Conservation (phyloP, 2,797 vertebrate genomes). For the Philypnodon macrostomus region DNA sequence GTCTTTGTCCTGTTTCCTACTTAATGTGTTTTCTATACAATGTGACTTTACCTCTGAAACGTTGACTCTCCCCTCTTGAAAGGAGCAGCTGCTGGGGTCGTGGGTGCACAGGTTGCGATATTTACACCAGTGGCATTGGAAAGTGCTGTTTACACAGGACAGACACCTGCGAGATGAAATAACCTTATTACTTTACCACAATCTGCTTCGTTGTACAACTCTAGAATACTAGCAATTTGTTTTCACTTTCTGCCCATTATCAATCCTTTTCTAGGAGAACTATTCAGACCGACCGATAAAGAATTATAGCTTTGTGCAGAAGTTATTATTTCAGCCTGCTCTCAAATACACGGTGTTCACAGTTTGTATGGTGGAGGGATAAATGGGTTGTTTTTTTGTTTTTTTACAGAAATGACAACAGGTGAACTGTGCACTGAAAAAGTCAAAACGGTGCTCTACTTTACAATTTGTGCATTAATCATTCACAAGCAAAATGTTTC, state of each 20-base stretch:
- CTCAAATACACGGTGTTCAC: slow-evolving; percentile 11
- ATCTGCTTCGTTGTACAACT: neutral
- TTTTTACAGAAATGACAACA: slow-evolving; percentile 19
- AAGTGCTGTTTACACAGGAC: slow-evolving; percentile 92
- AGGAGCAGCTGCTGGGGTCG: slow-evolving; percentile 92
- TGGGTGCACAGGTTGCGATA: slow-evolving; percentile 95
- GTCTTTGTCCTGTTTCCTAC: neutral
- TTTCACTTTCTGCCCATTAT: slow-evolving; percentile 7
- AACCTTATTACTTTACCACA: slow-evolving; percentile 1
- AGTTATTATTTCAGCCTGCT: slow-evolving; percentile 27
- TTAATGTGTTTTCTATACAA: neutral
- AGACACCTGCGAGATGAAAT: slow-evolving; percentile 81
- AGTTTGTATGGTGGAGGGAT: slow-evolving; percentile 17
- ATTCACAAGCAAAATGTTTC: too few relatives aligned
- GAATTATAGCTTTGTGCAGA: slow-evolving; percentile 21
- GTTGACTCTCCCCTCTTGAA: slow-evolving; percentile 94
- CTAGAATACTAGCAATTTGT: slow-evolving; percentile 2
- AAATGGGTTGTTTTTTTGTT: slow-evolving; percentile 13
- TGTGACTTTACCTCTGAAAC: slow-evolving; percentile 82
- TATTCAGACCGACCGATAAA: slow-evolving; percentile 22
- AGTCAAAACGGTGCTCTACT: too few relatives aligned
- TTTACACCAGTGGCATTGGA: slow-evolving; percentile 97
- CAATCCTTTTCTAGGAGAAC: slow-evolving; percentile 9
- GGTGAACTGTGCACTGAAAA: too few relatives aligned
- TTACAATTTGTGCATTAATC: too few relatives aligned